Evolutionary conservation across 1,140 invertebrate species (phyloP).

Genomic region (Meloidogyne floridensis): DNA sequence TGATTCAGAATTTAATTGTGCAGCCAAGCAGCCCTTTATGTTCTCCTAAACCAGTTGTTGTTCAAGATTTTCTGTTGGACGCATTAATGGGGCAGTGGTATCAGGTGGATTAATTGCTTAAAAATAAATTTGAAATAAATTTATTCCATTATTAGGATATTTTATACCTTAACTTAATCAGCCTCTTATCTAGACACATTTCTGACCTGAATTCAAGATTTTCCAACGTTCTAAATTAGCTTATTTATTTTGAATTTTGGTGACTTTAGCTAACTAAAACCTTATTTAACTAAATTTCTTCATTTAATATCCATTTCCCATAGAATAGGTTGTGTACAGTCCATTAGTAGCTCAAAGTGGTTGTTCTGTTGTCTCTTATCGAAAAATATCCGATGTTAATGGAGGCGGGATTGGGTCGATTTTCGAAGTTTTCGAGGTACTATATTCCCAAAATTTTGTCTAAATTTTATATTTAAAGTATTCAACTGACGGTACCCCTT

Average conservation of each 20-base stretch:
- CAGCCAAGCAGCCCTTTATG: constrained; percentile 63
- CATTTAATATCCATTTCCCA: not conserved
- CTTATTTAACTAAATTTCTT: not conserved
- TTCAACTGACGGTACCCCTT: constrained; percentile 65
- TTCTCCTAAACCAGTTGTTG: constrained; percentile 61
- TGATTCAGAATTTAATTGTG: constrained; percentile 64
- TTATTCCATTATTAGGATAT: not conserved
- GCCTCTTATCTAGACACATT: no score
- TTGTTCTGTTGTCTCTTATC: constrained; percentile 63
- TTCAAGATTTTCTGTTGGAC: constrained; percentile 58
- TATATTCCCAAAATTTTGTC: not conserved
- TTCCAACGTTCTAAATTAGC: no score
- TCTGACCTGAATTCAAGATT: no score
- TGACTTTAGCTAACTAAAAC: no score
- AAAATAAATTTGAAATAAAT: not conserved
- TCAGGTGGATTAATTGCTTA: constrained; percentile 52
- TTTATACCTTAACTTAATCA: no score
- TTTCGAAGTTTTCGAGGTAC: constrained; percentile 64
- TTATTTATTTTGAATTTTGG: no score
- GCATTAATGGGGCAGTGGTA: constrained; percentile 66
- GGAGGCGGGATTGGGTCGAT: constrained; percentile 59
- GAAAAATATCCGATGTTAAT: constrained; percentile 62
- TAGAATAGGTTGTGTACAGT: constrained; percentile 55
- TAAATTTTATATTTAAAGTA: constrained; percentile 39
- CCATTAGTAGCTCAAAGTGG: constrained; percentile 60